A percentile compares a stretch with the other conserved stretches of the same genome.
Conservation (phyloP, 2,888 invertebrate genomes). For the Macaria liturata region DNA sequence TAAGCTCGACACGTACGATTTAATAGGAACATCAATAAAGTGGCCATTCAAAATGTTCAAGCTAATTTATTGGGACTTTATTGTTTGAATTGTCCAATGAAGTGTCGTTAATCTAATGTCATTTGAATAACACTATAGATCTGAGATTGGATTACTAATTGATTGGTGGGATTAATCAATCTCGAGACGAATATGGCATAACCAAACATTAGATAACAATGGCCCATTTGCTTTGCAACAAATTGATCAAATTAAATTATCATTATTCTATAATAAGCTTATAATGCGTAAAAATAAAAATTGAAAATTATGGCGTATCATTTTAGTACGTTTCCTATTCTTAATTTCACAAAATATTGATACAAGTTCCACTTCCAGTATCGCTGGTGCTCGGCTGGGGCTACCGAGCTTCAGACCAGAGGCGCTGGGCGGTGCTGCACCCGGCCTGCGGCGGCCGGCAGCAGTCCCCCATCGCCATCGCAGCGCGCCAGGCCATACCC, state of each 20-base stretch:
- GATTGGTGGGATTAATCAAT: conserved; percentile 3
- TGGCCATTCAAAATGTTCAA: conserved; percentile 33
- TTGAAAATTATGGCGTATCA: too few relatives aligned
- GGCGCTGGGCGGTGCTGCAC: conserved; percentile 85
- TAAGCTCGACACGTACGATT: conserved; percentile 37
- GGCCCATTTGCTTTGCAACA: too few relatives aligned
- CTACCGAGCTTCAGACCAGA: conserved; percentile 85
- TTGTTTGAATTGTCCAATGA: conserved; percentile 19
- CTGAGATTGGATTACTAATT: conserved; percentile 15
- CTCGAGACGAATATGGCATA: neutral
- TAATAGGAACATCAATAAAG: conserved; percentile 35
- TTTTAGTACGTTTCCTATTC: too few relatives aligned
- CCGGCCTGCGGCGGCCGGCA: conserved; percentile 85
- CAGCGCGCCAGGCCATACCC: conserved; percentile 84
- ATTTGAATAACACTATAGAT: conserved; percentile 18
- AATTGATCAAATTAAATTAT: too few relatives aligned
- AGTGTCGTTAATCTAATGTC: conserved; percentile 16
- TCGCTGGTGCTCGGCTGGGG: conserved; percentile 76
- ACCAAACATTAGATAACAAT: too few relatives aligned
- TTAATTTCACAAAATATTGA: too few relatives aligned
- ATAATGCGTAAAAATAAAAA: too few relatives aligned
- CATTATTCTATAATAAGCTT: too few relatives aligned
- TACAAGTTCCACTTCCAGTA: conserved; percentile 40
- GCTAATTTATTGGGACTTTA: conserved; percentile 32
- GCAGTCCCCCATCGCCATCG: conserved; percentile 87